These are phyloP conservation scores for Rhinichthys klamathensis DNA, from an alignment of 2,113 vertebrate genomes.

Conservation along the genomic window DNA sequence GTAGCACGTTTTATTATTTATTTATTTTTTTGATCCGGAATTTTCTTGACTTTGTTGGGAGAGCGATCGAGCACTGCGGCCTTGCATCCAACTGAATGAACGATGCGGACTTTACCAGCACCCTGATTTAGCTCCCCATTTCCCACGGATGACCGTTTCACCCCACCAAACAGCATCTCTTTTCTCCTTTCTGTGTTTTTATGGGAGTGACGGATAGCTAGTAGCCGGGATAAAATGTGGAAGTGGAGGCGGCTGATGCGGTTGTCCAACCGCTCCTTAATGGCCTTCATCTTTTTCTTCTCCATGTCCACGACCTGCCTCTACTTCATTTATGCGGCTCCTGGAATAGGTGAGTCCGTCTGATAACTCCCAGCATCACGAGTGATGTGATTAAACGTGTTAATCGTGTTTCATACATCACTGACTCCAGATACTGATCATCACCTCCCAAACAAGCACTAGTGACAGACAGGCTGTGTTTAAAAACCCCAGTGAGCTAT, in stretches of 20 bases:
- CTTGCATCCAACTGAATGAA: slow-evolving; percentile 33
- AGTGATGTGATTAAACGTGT: not conserved
- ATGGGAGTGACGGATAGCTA: slow-evolving; percentile 70
- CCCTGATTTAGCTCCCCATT: slow-evolving; percentile 42
- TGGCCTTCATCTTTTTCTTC: slow-evolving; percentile 95
- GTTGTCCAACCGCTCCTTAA: slow-evolving; percentile 90
- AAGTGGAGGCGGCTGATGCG: slow-evolving; percentile 84
- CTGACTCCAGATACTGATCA: not conserved
- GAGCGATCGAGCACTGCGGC: slow-evolving; percentile 54
- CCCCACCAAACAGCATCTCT: slow-evolving; percentile 44
- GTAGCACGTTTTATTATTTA: slow-evolving; percentile 37
- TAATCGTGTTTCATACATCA: slow-evolving; percentile 17
- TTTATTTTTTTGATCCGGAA: slow-evolving; percentile 67
- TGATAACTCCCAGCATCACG: not conserved
- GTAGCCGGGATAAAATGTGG: slow-evolving; percentile 79
- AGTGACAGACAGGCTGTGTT: not conserved
- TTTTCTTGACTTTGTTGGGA: slow-evolving; percentile 61
- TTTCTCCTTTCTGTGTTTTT: slow-evolving; percentile 62
- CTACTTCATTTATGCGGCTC: slow-evolving; percentile 95
- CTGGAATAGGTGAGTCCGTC: slow-evolving; percentile 87
- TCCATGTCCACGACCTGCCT: slow-evolving; percentile 94
- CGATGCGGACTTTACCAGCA: slow-evolving; percentile 59
- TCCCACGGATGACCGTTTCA: slow-evolving; percentile 54
- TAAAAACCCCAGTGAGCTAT: not conserved
- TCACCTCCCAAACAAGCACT: not conserved